Evolutionary conservation across 2,888 invertebrate species (phyloP), one percentile per base, ranked within the genome.

Genomic region (Halictus quadricinctus): DNA sequence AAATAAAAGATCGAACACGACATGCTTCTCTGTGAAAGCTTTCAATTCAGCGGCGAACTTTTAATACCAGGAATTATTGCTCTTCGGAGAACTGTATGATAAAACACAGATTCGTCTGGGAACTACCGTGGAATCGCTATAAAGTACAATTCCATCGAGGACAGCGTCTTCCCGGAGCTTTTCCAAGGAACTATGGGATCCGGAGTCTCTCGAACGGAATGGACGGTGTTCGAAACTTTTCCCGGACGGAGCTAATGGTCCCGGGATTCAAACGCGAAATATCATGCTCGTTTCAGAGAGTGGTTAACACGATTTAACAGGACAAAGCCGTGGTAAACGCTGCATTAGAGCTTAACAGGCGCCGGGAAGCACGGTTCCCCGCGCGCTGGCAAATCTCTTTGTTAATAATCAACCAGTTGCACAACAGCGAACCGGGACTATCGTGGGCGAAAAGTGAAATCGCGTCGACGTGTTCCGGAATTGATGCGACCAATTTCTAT

Each of bases 371-470:
- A 41, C 41, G 64, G 58, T 48, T 64, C 41, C 50, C 12, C 13
- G 43, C 58, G 29, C 12, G 25, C 15, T 10, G 54, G 48, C 50
- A 43, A 76, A 81, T 69, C 76, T 66, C 80, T 50, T 77, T 86
- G 79, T 78, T 85, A 80, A 85, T 85, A 85, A 84, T 70, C 46
- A 25, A 75, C 66, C 77, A 77, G 74, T 70, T 60, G 75, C 80
- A 72, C 36, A 64, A 79, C 72, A 72, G 8, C 15, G 48, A 15
- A 8, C 41, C 29, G 29, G 43, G 41, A 41, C 18, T 48, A 48
- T 72, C 43, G 25, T 29, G 48, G n/a, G 25, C 48, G 72, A 48
- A 72, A 72, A 72, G 72, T 72, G 72, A 72, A 72, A 72, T 72
- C 72, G 46, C 18, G 72, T n/a, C 72, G 8, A 48, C 29, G 46